Evolutionary conservation across 2,113 vertebrate species (phyloP), one percentile per base, ranked within the genome.

Genomic region (Gavia stellata): DNA sequence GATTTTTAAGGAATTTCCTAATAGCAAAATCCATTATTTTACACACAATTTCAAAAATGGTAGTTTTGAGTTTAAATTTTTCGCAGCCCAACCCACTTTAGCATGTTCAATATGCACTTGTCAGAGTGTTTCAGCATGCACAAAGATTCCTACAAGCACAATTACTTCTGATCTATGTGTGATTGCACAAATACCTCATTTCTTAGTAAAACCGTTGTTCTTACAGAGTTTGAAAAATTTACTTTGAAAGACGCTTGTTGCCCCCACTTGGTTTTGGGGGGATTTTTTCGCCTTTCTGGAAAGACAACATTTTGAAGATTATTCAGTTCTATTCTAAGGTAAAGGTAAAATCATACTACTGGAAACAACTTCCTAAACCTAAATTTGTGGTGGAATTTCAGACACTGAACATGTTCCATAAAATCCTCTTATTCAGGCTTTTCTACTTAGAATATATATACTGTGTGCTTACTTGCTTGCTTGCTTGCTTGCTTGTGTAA

Each of bases 1-100:
- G 84, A 71, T 55, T 50, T 91, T 82, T 68, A 77, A 77, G 33
- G 40, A 85, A 73, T 68, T 89, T 81, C 52, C 9, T 59, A 77
- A 86, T 24, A 77, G 26, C 11, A 94, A 92, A 92, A 92, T 87
- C n/a, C 55, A 66, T 86, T 90, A 36, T 70, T 93, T 93, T 80
- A 50, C 26, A 59, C 52, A 59, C 36, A 59, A 65, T 67, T 90
- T 92, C 28, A 83, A 53, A 74, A 88, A 52, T 17, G 9, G n/a
- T 67, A 77, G 38, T 67, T 92, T 70, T 65, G 47, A 81, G 65
- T 63, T 91, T 61, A 67, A 61, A 42, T 94, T 90, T 95, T 87
- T 56, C 0, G 0, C 20, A 62, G 20, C n/a, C 44, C 67, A 61
- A 49, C 40, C 66, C 28, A 45, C 33, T 90, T 84, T n/a, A 62